Conservation (phyloP, 2,797 vertebrate species). For the Paedocypris micromegethes region DNA sequence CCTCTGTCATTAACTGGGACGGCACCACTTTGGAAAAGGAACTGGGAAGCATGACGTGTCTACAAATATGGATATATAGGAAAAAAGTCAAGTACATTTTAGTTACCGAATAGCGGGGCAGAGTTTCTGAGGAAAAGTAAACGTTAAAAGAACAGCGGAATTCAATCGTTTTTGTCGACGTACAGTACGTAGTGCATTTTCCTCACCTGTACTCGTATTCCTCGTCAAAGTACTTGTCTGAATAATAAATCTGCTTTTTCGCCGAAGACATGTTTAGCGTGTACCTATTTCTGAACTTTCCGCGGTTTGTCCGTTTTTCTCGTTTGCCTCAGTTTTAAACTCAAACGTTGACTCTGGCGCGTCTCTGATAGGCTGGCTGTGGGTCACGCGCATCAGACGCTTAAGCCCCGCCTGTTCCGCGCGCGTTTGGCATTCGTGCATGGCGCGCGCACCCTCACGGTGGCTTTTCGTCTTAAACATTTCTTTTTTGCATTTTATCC, state of each 20-base stretch:
- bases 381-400: slow-evolving; percentile 23
- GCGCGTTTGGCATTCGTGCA: not conserved
- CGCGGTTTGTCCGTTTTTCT: slow-evolving; percentile 12
- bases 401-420: not conserved
- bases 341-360: slow-evolving; percentile 56
- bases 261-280: slow-evolving; percentile 58
- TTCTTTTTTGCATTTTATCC: too few relatives aligned
- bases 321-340: slow-evolving; percentile 59
- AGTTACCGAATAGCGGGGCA: too few relatives aligned
- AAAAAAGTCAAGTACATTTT: not conserved
- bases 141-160: too few relatives aligned
- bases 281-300: not conserved
- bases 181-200: too few relatives aligned
- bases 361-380: slow-evolving; percentile 51
- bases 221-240: slow-evolving; percentile 75
- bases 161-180: too few relatives aligned
- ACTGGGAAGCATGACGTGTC: slow-evolving; percentile 75
- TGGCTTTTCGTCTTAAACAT: too few relatives aligned
- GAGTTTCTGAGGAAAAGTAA: too few relatives aligned
- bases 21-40: slow-evolving; percentile 74
- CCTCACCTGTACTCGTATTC: slow-evolving; percentile 74
- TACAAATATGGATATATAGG: slow-evolving; percentile 24
- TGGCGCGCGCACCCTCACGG: too few relatives aligned
- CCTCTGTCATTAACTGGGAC: slow-evolving; percentile 71
- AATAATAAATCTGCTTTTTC: slow-evolving; percentile 75